These are phyloP conservation scores for Manis javanica DNA, from an alignment of 2,797 vertebrate genomes.

Conservation along the genomic window DNA sequence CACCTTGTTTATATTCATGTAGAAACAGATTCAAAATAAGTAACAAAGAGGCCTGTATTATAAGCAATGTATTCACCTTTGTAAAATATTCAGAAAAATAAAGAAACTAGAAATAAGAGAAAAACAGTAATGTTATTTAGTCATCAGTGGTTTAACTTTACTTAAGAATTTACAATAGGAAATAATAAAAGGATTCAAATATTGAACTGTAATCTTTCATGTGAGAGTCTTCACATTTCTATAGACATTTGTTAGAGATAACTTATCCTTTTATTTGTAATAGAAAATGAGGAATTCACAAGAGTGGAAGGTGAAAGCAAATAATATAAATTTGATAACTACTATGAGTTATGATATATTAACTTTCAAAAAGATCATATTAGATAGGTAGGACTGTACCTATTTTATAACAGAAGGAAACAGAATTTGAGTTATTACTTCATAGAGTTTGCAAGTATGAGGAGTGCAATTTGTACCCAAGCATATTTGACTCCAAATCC, in stretches of 20 bases:
- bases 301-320: not conserved
- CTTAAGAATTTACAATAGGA: not conserved
- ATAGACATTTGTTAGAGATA: not conserved
- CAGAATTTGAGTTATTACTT: not conserved
- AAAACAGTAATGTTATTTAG: not conserved
- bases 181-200: not conserved
- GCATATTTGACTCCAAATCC: not conserved
- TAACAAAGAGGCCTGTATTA: not conserved
- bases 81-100: not conserved
- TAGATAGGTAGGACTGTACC: not conserved
- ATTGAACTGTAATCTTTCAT: not conserved
- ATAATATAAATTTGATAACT: not conserved
- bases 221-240: not conserved
- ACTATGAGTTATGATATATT: not conserved
- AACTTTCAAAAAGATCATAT: not conserved
- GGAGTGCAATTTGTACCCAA: not conserved
- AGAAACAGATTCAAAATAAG: slow-evolving; percentile 24
- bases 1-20: not conserved
- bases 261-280: not conserved
- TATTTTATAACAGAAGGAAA: not conserved
- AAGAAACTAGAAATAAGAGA: not conserved
- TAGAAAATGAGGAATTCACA: not conserved
- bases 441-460: not conserved
- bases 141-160: not conserved
- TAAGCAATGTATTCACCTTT: not conserved